Evolutionary conservation across 2,888 invertebrate species (phyloP), one percentile per base, ranked within the genome.

Genomic region (Andrena dorsata): DNA sequence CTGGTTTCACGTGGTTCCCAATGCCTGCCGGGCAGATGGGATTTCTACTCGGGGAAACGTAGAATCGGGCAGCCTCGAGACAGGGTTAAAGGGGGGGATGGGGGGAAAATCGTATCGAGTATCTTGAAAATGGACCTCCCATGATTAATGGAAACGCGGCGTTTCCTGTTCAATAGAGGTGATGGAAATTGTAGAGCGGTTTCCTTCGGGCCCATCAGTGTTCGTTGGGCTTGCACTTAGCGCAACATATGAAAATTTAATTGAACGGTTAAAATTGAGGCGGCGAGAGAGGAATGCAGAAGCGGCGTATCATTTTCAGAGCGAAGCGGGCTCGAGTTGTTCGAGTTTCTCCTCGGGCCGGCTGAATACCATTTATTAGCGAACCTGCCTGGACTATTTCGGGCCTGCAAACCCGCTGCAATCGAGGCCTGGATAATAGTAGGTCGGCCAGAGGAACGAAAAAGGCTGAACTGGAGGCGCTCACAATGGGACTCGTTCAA

Each of bases 1-100:
- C 86, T 86, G 86, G 86, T 86, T 86, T 80, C 80, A 47, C 64
- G 66, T 51, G 63, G 47, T 65, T 83, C 76, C 61, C 64, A 63
- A 49, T 51, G 64, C 61, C 61, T 60, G 35, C 8, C 30, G 58
- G 83, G 79, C 84, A 80, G 84, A 86, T 82, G 82, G 69, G 64
- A 72, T 58, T 28, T 28, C 47, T 51, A 23, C 30, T 68, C 61
- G 60, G 70, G 77, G 75, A 76, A 74, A 77, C 58, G 20, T 28
- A 6, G 49, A 32, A 73, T 77, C 58, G 63, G 60, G 41, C 64
- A 20, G 26, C 53, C 56, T 64, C 58, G 20, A 1, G 23, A 51
- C 6, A 8, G 58, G 56, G 47, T 10, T 1, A 32, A 30, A 60
- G 2, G 7, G 58, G 30, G 53, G 56, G 63, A 60, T 2, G 7